Evolutionary conservation across 2,113 vertebrate species (phyloP), one percentile per base, ranked within the genome.

Genomic region (Bubo scandiacus): DNA sequence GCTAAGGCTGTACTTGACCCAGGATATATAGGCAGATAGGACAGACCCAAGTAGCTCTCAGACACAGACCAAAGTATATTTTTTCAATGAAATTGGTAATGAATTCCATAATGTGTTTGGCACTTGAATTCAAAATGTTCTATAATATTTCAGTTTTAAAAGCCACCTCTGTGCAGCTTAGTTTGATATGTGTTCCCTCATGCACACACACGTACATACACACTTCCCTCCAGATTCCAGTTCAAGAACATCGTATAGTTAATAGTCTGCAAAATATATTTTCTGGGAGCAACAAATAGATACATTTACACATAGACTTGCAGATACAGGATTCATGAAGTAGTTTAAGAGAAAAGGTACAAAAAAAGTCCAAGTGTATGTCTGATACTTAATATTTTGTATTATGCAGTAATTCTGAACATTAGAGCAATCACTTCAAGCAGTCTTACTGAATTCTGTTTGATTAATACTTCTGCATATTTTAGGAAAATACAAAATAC

Each of bases 191-290:
- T 78, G 68, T 40, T 86, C 66, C 26, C 25, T 78, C 36, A 19
- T 80, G n/a, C 22, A 4, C 42, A 19, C 25, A 29, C 20, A 43
- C 1, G 0, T 4, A 42, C 16, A 18, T 14, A 8, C 0, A 2
- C 3, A 0, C 32, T 91, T 52, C 43, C 30, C 22, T 89, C 45
- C 65, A 73, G n/a, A 49, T 30, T 65, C 11, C n/a, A 7, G 21
- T 62, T 78, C 22, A 82, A 70, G 36, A 90, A 42, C 8, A 47
- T 55, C 5, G 1, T 43, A 5, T 19, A 43, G 25, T 12, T 61
- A 32, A 59, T 68, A 78, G 20, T 12, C 29, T 66, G 45, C 27
- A 73, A 59, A 81, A 49, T 86, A 14, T 2, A 42, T 77, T 72
- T 63, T 81, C 68, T 89, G 32, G 19, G 49, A 73, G 43, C 25